Conservation (phyloP, 1,140 invertebrate genomes). For the Zaprionus nigranus region DNA sequence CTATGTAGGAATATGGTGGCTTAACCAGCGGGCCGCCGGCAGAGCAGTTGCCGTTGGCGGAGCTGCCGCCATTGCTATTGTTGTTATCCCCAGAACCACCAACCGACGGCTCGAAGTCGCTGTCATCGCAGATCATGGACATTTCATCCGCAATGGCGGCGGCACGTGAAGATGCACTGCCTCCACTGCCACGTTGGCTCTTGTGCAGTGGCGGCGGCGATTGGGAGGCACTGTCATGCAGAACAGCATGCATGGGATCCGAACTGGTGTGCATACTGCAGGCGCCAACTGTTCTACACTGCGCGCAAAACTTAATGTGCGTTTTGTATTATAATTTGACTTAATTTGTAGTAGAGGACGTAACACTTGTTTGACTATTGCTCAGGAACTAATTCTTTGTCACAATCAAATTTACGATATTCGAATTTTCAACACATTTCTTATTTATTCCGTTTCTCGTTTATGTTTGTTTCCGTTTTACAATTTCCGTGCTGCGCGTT, state of each 20-base stretch:
- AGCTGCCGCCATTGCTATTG: constrained; percentile 29
- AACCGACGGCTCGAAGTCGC: constrained; percentile 58
- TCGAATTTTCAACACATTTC: not conserved
- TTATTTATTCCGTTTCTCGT: not conserved
- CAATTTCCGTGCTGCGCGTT: constrained; percentile 9
- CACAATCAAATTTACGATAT: too few species aligned
- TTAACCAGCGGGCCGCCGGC: constrained; percentile 89
- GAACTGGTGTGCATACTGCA: constrained; percentile 66
- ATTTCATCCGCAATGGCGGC: constrained; percentile 58
- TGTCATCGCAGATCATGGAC: constrained; percentile 68
- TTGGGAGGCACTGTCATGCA: constrained; percentile 65
- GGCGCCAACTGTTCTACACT: not conserved
- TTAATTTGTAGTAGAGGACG: constrained; percentile 62
- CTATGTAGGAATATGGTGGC: constrained; percentile 99
- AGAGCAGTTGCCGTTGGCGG: constrained; percentile 16
- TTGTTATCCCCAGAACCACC: constrained; percentile 40
- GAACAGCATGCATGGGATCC: constrained; percentile 65
- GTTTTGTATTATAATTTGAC: constrained; percentile 1
- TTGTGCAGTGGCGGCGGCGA: constrained; percentile 72
- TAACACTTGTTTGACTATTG: constrained; percentile 67
- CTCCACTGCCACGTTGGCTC: constrained; percentile 39
- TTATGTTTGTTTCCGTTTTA: constrained; percentile 28
- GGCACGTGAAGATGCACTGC: constrained; percentile 52
- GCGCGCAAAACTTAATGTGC: not conserved
- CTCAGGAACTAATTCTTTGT: constrained; percentile 65